Percentiles rank a stretch among this genome's conserved stretches.
Evolutionary conservation across 2,113 vertebrate species (phyloP).

Genomic region (Gorsachius goisagi): DNA sequence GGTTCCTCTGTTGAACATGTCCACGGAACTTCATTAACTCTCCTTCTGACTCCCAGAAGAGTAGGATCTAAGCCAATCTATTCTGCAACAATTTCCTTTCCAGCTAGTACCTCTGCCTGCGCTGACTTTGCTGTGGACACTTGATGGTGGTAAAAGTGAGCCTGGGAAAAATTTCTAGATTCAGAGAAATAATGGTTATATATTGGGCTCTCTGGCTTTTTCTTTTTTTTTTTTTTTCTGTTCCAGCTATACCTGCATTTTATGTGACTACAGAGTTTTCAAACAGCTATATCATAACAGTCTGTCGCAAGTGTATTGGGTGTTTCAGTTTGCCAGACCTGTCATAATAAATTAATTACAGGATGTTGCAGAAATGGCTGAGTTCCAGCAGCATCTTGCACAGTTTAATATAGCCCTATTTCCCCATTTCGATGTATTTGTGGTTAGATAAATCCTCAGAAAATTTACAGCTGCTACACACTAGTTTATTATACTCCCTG

Average conservation of each 20-base stretch:
- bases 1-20: not conserved
- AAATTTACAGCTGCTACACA: conserved; percentile 88
- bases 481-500: conserved; percentile 87
- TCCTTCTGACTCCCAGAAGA: conserved; percentile 1
- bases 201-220: not conserved
- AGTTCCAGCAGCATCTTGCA: conserved; percentile 84
- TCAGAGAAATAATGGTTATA: conserved; percentile 1
- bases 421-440: conserved; percentile 95
- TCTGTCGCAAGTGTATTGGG: conserved; percentile 95
- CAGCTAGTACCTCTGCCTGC: not conserved
- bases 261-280: conserved; percentile 60
- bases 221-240: fast-evolving
- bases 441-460: conserved; percentile 93
- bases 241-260: conserved; percentile 34
- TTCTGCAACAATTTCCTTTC: conserved; percentile 9
- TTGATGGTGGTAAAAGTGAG: not conserved
- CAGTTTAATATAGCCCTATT: conserved; percentile 95
- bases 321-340: conserved; percentile 98
- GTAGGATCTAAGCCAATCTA: conserved; percentile 16
- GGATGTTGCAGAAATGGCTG: conserved; percentile 98
- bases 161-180: not conserved
- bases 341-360: conserved; percentile 99
- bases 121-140: not conserved
- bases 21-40: not conserved
- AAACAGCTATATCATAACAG: conserved; percentile 72